phyloP scores from a whole-genome alignment of 2,113 vertebrate genomes.

The Pollimyrus isidori region DNA sequence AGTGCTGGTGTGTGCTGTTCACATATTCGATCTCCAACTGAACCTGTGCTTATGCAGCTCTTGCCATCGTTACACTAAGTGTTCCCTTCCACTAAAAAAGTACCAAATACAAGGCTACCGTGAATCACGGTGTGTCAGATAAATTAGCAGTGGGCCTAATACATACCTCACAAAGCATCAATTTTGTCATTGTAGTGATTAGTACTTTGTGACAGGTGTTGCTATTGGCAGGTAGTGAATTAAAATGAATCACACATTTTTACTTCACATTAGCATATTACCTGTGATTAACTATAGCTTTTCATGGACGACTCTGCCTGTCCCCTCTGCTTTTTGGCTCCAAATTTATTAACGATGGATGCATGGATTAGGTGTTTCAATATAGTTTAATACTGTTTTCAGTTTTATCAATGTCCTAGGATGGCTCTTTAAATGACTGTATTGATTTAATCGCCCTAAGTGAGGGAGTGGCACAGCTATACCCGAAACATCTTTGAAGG shows the following conservation, averaged over 20 bases:
- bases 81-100: neutral
- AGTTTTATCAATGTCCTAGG: neutral
- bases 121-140: neutral
- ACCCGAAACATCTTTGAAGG: neutral
- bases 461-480: neutral
- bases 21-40: neutral
- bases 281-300: neutral
- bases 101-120: neutral
- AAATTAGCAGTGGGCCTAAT: neutral
- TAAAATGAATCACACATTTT: neutral
- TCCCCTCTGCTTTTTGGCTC: neutral
- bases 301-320: neutral
- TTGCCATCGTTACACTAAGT: neutral
- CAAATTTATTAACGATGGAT: neutral
- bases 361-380: neutral
- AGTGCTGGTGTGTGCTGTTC: neutral
- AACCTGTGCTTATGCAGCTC: neutral
- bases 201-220: neutral
- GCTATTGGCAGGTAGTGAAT: neutral
- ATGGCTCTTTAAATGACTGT: neutral
- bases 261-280: neutral
- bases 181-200: neutral
- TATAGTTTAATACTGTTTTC: neutral
- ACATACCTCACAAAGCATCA: neutral
- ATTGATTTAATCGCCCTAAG: neutral